A percentile compares a stretch with the other conserved stretches of the same genome.
Evolutionary conservation across 2,113 vertebrate species (phyloP).

Genomic region (Riparia riparia): DNA sequence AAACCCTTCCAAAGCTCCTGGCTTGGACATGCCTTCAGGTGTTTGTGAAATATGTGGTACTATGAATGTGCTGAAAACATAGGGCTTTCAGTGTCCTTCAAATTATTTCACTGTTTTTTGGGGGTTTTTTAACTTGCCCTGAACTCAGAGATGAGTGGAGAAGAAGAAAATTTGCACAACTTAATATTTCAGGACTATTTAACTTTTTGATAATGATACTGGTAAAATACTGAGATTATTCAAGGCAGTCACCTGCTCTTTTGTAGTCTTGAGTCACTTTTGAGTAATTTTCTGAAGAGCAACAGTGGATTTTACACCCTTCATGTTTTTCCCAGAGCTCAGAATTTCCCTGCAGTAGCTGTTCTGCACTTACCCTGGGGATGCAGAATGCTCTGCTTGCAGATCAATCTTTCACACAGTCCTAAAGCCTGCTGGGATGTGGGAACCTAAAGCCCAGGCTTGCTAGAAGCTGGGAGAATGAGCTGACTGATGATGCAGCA

Average conservation of each 20-base stretch:
- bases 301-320: background rate
- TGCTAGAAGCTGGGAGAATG: background rate
- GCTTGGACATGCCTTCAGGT: background rate
- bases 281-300: background rate
- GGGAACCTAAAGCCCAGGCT: background rate
- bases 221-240: background rate
- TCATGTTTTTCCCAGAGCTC: fast-evolving
- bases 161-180: background rate
- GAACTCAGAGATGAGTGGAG: background rate
- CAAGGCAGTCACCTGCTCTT: background rate
- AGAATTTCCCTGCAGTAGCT: background rate
- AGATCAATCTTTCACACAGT: background rate
- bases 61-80: background rate
- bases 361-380: background rate
- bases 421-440: background rate
- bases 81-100: background rate
- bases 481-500: background rate
- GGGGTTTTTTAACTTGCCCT: background rate
- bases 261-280: background rate
- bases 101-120: background rate
- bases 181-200: background rate
- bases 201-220: background rate
- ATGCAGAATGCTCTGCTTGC: background rate
- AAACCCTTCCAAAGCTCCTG: background rate
- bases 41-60: background rate